phyloP scores from a whole-genome alignment of 2,113 vertebrate genomes.

The Lipotes vexillifer region DNA sequence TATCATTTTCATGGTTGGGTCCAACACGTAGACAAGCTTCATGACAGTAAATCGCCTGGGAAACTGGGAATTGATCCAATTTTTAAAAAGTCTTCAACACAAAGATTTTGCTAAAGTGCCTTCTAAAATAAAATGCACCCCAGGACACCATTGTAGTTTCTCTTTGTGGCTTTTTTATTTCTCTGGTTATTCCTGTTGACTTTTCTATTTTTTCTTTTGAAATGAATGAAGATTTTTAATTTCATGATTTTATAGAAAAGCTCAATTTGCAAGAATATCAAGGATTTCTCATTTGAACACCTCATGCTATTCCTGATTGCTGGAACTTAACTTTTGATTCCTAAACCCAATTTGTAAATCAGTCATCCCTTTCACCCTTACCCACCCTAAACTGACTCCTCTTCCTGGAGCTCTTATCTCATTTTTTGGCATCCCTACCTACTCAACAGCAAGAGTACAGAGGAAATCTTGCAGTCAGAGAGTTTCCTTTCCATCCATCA shows the following conservation, averaged over 20 bases:
- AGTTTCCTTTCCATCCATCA: background rate
- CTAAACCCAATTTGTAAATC: background rate
- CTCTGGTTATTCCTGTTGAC: background rate
- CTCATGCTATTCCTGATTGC: background rate
- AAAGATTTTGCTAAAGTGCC: background rate
- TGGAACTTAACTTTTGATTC: background rate
- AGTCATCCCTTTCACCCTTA: background rate
- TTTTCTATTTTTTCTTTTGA: background rate
- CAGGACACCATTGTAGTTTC: background rate
- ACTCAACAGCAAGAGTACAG: background rate
- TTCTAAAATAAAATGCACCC: conserved; percentile 18
- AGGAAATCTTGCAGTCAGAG: background rate
- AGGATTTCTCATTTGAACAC: background rate
- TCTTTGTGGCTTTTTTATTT: background rate
- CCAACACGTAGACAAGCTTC: background rate
- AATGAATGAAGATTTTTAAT: background rate
- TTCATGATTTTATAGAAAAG: conserved; percentile 5
- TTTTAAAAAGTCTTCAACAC: background rate
- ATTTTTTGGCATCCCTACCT: background rate
- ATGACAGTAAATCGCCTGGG: background rate
- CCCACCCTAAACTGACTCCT: background rate
- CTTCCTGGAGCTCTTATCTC: background rate
- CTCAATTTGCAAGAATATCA: background rate
- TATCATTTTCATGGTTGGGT: background rate
- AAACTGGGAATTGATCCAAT: background rate